Evolutionary conservation across 1,140 invertebrate species (phyloP).

Genomic region (Dendroctonus valens): DNA sequence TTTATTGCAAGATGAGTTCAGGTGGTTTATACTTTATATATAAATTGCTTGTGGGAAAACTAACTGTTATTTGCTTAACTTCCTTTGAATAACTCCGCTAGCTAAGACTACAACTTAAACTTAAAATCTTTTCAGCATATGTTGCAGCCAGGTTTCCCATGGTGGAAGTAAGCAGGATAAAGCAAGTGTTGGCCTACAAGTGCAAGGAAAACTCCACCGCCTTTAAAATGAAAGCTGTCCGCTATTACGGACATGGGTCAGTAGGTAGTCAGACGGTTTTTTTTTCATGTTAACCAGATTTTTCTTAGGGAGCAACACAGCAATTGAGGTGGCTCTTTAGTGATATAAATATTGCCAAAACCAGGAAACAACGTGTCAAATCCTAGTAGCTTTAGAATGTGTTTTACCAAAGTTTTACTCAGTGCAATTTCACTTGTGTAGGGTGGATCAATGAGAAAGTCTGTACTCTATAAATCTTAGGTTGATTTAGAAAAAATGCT

Average conservation of each 20-base stretch:
- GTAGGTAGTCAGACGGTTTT: neutral
- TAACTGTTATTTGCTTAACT: no score
- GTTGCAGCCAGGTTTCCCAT: conserved; percentile 70
- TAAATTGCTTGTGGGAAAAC: no score
- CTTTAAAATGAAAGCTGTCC: conserved; percentile 68
- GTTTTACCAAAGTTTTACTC: no score
- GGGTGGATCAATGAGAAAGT: no score
- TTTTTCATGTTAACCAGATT: neutral
- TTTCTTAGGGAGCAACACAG: conserved; percentile 9
- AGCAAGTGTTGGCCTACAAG: conserved; percentile 73
- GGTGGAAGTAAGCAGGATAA: conserved; percentile 69
- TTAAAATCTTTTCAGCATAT: conserved; percentile 54
- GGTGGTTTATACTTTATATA: no score
- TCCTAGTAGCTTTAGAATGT: no score
- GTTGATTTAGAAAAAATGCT: no score
- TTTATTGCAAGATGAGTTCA: no score
- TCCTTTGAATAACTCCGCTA: no score
- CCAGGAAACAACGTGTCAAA: conserved; percentile 1
- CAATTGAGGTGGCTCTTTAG: neutral
- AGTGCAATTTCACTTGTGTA: no score
- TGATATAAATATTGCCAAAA: neutral
- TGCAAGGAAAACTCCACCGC: conserved; percentile 75
- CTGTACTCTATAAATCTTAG: no score
- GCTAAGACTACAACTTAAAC: no score
- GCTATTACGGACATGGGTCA: conserved; percentile 58